Evolutionary conservation across 2,113 vertebrate genomes (phyloP).

Genomic region (Hyla sarda): DNA sequence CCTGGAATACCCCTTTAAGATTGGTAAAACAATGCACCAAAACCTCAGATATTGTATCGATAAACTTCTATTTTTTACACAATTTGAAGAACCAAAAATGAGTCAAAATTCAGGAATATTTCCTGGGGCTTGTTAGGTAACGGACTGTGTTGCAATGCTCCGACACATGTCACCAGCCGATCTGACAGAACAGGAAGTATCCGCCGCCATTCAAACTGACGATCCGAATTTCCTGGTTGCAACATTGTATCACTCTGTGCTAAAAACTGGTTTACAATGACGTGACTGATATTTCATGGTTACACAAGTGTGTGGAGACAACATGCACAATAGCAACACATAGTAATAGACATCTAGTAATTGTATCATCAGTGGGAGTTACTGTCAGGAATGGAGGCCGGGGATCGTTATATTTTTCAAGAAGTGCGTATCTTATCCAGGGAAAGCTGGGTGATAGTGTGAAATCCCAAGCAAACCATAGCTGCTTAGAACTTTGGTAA

Average conservation of each 20-base stretch:
- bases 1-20: too few species aligned
- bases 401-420: too few species aligned
- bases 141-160: not conserved
- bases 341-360: too few species aligned
- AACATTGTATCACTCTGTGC: not conserved
- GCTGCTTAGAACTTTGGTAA: too few species aligned
- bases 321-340: not conserved
- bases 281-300: not conserved
- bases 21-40: not conserved
- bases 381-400: too few species aligned
- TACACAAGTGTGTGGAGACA: not conserved
- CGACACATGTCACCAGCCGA: not conserved
- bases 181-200: not conserved
- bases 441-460: too few species aligned
- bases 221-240: not conserved
- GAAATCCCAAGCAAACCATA: too few species aligned
- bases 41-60: too few species aligned
- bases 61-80: not conserved
- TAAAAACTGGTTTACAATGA: not conserved
- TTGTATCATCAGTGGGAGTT: too few species aligned
- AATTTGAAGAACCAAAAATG: not conserved
- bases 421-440: too few species aligned
- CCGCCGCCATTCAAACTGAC: not conserved
- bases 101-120: not conserved
- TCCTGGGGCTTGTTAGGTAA: not conserved